These are phyloP conservation scores for Todiramphus chloris DNA, from an alignment of 2,113 vertebrate genomes.

Conservation along the genomic window DNA sequence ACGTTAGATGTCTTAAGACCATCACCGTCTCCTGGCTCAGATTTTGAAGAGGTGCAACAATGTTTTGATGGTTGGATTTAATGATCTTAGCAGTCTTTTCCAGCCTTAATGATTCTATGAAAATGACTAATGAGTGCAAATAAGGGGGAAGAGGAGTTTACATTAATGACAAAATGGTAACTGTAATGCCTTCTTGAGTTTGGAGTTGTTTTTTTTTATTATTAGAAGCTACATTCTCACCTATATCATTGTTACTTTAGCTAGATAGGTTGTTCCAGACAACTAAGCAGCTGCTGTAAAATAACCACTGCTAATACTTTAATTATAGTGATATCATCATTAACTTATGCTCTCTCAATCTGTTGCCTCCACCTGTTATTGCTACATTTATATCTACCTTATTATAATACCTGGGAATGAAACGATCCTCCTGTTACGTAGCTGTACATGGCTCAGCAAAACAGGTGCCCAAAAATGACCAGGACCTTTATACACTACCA, in stretches of 20 bases:
- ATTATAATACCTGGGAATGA: not conserved
- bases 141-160: not conserved
- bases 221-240: not conserved
- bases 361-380: conserved; percentile 46
- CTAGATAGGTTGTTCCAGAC: conserved; percentile 5
- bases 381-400: not conserved
- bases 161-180: not conserved
- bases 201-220: not conserved
- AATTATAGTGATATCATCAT: conserved; percentile 29
- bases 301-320: conserved; percentile 19
- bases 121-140: not conserved
- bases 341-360: conserved; percentile 39
- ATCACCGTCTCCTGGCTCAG: not conserved
- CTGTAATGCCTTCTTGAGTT: not conserved
- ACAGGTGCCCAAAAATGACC: not conserved
- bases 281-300: conserved; percentile 29
- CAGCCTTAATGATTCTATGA: too few species aligned
- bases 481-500: not conserved
- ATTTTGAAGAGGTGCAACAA: not conserved
- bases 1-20: too few species aligned
- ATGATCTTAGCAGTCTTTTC: too few species aligned
- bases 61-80: too few species aligned
- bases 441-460: not conserved
- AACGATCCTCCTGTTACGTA: not conserved
- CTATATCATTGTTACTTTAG: not conserved